A percentile compares a stretch with the other conserved stretches of the same genome.
phyloP scores from a whole-genome alignment of 2,797 vertebrate genomes.

The Anguilla obscura region DNA sequence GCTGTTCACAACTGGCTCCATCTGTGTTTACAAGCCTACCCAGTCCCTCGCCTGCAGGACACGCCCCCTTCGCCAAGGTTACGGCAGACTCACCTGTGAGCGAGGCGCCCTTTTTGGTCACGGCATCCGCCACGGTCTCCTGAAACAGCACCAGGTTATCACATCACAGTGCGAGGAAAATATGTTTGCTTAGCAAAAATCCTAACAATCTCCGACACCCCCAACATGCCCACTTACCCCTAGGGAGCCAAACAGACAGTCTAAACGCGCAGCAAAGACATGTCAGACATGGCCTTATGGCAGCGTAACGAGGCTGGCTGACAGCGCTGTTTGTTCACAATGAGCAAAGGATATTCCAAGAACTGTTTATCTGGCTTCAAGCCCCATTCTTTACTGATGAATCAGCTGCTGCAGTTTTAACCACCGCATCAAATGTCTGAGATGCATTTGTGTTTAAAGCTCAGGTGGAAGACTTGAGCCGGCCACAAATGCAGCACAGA shows the following conservation, averaged over 20 bases:
- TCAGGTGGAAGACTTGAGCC: not conserved
- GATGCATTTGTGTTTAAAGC: not conserved
- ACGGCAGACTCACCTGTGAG: constrained; percentile 67
- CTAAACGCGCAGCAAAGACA: not conserved
- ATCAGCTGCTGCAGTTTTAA: not conserved
- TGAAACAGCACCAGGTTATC: constrained; percentile 50
- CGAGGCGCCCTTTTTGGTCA: constrained; percentile 71
- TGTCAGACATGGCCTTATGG: not conserved
- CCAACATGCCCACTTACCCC: not conserved
- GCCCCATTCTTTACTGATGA: not conserved
- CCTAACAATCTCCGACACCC: not conserved
- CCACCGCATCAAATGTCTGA: too few relatives aligned
- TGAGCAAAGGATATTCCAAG: not conserved
- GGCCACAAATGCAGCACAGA: constrained; percentile 16
- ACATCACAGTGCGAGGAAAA: not conserved
- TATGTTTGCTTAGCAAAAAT: not conserved
- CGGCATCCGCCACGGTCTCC: constrained; percentile 67
- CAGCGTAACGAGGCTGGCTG: not conserved
- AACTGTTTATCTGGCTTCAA: not conserved
- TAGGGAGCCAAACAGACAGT: not conserved
- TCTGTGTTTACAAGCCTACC: not conserved
- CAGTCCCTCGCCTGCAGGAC: not conserved
- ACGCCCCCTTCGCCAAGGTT: not conserved
- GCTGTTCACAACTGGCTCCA: not conserved
- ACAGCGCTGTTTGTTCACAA: not conserved